Evolutionary conservation across 2,113 vertebrate species (phyloP), one percentile per base, ranked within the genome.

Genomic region (Anser brachyrhynchus): DNA sequence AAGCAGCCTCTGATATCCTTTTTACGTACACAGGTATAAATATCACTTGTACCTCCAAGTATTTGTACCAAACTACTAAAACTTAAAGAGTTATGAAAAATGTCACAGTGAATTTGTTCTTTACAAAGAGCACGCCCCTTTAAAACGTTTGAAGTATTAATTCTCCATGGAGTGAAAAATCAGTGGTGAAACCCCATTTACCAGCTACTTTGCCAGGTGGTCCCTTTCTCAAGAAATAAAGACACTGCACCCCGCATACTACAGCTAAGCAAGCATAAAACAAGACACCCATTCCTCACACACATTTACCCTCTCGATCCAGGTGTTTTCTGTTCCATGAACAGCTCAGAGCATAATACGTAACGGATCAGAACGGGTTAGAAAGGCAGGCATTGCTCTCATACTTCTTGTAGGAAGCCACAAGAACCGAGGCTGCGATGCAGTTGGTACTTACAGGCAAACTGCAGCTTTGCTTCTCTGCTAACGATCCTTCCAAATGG

Each of bases 401-500:
- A 46, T 55, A 8, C 2, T 9, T 35, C 59, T 67, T 7, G 81
- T 26, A 44, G 61, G 41, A 33, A 1, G 3, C 29, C 8, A 52
- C 6, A 66, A 55, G 61, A 62, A 26, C 2, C 5, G 79, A 35
- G n/a, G 33, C 44, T 4, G 35, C 2, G 22, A 84, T 43, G 35
- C 44, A 55, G 19, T 87, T 49, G 31, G 58, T 93, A 99, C 99
- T 99, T 96, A 99, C 99, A 99, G 64, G 99, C 99, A 97, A 99
- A 99, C 93, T 98, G 99, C 84, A 99, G 98, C 88, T 97, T 98
- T 71, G 99, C 99, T 97, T 99, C 98, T 96, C 98, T 98, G 98
- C 99, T 99, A 94, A 99, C 97, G 8, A 99, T 98, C 11, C 99
- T 99, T 96, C 99, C 99, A 1, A 99, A 98, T 1, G 98, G 98